Evolutionary conservation across 2,888 invertebrate genomes (phyloP), one percentile per base, ranked within the genome.

Genomic region (Pammene aurita): DNA sequence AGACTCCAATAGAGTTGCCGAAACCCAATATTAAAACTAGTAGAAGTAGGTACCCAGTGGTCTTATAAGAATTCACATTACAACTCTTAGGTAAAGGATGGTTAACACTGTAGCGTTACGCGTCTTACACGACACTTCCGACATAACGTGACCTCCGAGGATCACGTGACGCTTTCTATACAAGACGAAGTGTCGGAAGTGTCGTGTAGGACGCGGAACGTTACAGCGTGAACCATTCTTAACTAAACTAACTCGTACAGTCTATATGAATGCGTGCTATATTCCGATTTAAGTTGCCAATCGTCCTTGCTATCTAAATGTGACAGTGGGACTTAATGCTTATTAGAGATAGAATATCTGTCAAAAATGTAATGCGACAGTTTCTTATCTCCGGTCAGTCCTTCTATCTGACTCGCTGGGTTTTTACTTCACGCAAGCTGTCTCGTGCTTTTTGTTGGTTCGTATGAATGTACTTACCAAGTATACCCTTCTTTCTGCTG

Each of bases 401-500:
- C 60, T 54, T 71, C 63, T 67, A 57, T 67, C 67, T 66, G 66
- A 58, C 34, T 52, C 56, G 61, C 64, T 67, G 16, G 54, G 18
- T 70, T 72, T 72, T 71, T 71, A 62, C 62, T 26, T 14, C 52
- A 18, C 61, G 10, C 58, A 46, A 13, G 64, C 50, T 18, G 58
- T 60, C 64, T 60, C 16, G 46, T 26, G 57, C 54, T 68, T 69
- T 69, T 69, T 69, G 60, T 34, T 26, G 14, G 52, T 54, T 57
- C 71, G 63, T 72, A 76, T 71, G 64, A 67, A 75, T 74, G 77
- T 80, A 74, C n/a, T n/a, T n/a, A n/a, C 75, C 77, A 74, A 76
- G 73, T 42, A 5, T n/a, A 50, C 50, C 79, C 75, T 78, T 78
- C 76, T 76, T 79, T 74, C 78, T 77, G 80, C 80, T 83, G 81